phyloP scores from a whole-genome alignment of 1,140 invertebrate species.

The Cataglyphis hispanica region DNA sequence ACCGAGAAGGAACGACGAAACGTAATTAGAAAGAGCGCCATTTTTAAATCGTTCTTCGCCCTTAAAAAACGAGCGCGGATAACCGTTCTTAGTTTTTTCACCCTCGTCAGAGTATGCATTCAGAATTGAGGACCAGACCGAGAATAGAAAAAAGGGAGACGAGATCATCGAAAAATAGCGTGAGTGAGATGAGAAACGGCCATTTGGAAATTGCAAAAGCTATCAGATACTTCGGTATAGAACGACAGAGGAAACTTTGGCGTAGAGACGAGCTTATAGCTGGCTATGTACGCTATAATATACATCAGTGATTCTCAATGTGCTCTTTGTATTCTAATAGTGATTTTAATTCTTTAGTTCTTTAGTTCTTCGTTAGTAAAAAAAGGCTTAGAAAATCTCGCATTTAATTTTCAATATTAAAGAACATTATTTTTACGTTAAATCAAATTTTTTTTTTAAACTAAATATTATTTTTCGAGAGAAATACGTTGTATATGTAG shows the following conservation, averaged over 20 bases:
- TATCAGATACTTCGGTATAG: slow-evolving; percentile 40
- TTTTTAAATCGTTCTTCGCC: slow-evolving; percentile 58
- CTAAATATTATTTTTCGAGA: background rate
- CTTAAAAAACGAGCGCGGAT: background rate
- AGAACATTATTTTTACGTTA: background rate
- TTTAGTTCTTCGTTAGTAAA: background rate
- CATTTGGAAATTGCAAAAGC: slow-evolving; percentile 62
- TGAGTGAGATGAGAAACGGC: slow-evolving; percentile 43
- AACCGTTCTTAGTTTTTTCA: slow-evolving; percentile 20
- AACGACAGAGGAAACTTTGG: slow-evolving; percentile 57
- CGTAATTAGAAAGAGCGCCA: slow-evolving; percentile 73
- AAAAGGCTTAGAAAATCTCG: background rate
- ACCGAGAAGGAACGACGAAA: slow-evolving; percentile 60
- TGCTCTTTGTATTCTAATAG: background rate
- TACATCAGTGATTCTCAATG: slow-evolving; percentile 45
- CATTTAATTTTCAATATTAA: background rate
- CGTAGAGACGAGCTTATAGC: background rate
- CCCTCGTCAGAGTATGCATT: slow-evolving; percentile 12
- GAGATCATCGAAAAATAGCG: slow-evolving; percentile 38
- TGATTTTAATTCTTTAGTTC: background rate
- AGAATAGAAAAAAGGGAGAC: background rate
- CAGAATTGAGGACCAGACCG: slow-evolving; percentile 16
- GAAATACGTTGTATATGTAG: background rate
- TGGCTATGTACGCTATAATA: background rate
- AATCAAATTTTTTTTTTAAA: background rate